phyloP scores from a whole-genome alignment of 2,113 vertebrate genomes.

The Erinaceus europaeus region DNA sequence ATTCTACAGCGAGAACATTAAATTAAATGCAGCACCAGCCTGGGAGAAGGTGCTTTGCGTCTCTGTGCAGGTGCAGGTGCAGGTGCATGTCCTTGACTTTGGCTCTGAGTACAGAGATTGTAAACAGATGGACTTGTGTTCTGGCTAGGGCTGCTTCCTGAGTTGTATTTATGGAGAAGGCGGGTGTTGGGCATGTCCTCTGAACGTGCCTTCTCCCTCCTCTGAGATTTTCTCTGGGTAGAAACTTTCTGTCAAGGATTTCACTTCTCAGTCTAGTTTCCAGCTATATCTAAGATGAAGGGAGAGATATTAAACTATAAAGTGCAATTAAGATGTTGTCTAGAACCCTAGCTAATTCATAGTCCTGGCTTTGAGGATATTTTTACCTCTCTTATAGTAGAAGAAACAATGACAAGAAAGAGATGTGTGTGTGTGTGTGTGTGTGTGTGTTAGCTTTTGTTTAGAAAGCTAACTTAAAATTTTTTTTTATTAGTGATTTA shows the following conservation, averaged over 20 bases:
- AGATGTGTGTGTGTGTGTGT: neutral
- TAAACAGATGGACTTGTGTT: neutral
- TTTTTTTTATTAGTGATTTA: no score
- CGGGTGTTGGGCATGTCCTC: neutral
- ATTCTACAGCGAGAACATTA: fast-evolving
- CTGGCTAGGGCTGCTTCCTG: neutral
- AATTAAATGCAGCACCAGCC: fast-evolving
- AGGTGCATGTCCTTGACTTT: neutral
- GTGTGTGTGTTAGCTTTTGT: neutral
- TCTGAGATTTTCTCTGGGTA: neutral
- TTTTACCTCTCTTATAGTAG: neutral
- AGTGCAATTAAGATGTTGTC: neutral
- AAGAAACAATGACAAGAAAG: neutral
- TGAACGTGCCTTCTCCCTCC: neutral
- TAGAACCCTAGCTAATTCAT: neutral
- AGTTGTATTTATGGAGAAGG: neutral
- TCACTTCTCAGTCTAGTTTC: neutral
- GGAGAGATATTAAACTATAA: neutral
- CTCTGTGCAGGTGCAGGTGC: fast-evolving
- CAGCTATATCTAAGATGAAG: no score
- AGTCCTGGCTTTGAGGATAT: neutral
- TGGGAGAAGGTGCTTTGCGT: no score
- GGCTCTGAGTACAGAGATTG: neutral
- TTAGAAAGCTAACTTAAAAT: no score
- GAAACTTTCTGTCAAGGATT: neutral